Evolutionary conservation across 2,888 invertebrate species (phyloP).

Genomic region (Cataglyphis altisquamis): DNA sequence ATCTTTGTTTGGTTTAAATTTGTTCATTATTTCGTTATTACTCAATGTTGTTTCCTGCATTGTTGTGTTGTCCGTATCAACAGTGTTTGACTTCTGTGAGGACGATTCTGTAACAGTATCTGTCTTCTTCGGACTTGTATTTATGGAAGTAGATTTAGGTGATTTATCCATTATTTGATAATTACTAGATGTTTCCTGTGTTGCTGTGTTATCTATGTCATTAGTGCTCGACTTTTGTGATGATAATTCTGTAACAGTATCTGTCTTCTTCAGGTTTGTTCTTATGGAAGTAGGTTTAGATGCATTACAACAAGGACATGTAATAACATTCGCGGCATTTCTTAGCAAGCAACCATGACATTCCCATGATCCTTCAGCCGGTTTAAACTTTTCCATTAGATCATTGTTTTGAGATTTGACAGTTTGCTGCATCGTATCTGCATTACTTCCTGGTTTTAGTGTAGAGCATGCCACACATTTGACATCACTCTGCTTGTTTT

Average conservation of each 20-base stretch:
- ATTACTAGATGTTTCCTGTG: background rate
- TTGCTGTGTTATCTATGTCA: background rate
- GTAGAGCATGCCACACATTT: slow-evolving; percentile 88
- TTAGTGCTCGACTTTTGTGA: slow-evolving; percentile 24
- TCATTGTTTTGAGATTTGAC: slow-evolving; percentile 50
- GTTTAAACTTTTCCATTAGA: slow-evolving; percentile 73
- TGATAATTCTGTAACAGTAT: background rate
- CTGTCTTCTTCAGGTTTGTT: slow-evolving; percentile 57
- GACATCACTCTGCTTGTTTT: slow-evolving; percentile 86
- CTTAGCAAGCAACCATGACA: slow-evolving; percentile 89
- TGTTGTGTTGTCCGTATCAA: background rate
- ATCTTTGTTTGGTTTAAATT: slow-evolving; percentile 86
- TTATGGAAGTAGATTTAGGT: slow-evolving; percentile 84
- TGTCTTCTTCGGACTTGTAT: slow-evolving; percentile 60
- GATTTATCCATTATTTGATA: slow-evolving; percentile 59
- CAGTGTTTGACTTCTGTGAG: slow-evolving; percentile 27
- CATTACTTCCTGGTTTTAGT: slow-evolving; percentile 84
- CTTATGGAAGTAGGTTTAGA: slow-evolving; percentile 79
- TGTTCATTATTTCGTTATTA: slow-evolving; percentile 52
- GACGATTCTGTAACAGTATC: background rate
- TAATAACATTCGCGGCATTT: slow-evolving; percentile 83
- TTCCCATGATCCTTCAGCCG: slow-evolving; percentile 87
- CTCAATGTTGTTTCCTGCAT: slow-evolving; percentile 1
- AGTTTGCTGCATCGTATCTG: slow-evolving; percentile 27
- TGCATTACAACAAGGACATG: slow-evolving; percentile 80